Evolutionary conservation across 2,113 vertebrate genomes (phyloP).

Genomic region (Hyaena hyaena): DNA sequence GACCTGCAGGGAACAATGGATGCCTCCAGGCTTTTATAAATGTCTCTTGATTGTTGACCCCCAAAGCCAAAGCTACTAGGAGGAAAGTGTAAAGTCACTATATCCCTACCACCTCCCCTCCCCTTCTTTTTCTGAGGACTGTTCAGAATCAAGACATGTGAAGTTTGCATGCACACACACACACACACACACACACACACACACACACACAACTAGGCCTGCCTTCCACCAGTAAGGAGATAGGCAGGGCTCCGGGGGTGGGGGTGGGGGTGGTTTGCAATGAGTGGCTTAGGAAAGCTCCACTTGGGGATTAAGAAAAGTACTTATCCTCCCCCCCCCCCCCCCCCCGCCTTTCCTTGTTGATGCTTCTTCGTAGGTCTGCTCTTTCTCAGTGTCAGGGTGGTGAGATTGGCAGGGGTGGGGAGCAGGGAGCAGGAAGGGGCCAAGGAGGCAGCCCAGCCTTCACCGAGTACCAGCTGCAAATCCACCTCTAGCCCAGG

Average conservation of each 20-base stretch:
- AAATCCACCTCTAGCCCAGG: not conserved
- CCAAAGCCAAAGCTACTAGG: not conserved
- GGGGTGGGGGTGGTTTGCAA: not conserved
- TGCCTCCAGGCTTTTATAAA: not conserved
- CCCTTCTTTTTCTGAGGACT: not conserved
- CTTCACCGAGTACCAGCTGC: not conserved
- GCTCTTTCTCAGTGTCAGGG: not conserved
- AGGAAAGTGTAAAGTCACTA: not conserved
- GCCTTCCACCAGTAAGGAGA: not conserved
- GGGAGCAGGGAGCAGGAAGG: too few species aligned
- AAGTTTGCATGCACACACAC: not conserved
- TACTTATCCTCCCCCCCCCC: rapidly evolving
- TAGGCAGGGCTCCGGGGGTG: not conserved
- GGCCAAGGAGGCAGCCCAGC: rapidly evolving
- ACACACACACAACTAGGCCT: not conserved
- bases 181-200: not conserved
- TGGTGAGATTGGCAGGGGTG: not conserved
- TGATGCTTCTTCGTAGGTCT: not conserved
- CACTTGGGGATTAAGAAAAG: not conserved
- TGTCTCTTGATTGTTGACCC: not conserved
- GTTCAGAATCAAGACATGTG: not conserved
- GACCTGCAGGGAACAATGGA: not conserved
- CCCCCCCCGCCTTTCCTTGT: rapidly evolving
- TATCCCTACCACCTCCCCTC: not conserved
- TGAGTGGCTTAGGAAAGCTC: not conserved